Evolutionary conservation across 2,113 vertebrate genomes (phyloP), one percentile per base, ranked within the genome.

Genomic region (Phaetusa simplex): DNA sequence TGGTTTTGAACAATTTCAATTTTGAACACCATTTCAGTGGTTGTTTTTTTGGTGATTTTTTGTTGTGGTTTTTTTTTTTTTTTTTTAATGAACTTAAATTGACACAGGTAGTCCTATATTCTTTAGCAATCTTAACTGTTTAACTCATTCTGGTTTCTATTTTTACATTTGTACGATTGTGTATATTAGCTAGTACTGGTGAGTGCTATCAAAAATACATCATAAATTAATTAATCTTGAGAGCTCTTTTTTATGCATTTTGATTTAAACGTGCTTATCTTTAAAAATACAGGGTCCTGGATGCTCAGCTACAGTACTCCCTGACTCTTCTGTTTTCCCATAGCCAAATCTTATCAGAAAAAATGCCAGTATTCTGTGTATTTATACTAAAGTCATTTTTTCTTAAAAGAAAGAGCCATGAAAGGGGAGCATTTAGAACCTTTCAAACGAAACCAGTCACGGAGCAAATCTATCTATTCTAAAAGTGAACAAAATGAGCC

Each of bases 21-120:
- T 38, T 38, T 38, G 38, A 38, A 38, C 38, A 53, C 27, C 24
- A 3, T 77, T 77, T 86, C 29, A 56, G 23, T 72, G n/a, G 13
- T 6, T 43, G 8, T 0, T 2, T 12, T 83, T 71, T 76, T 45
- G 11, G 5, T 34, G 2, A 2, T 30, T 65, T 38, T 30, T 64
- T 43, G 52, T n/a, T 34, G 36, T 47, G 69, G 19, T 43, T 45
- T 52, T 55, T 84, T 38, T 15, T 17, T 42, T 22, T 43, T 45
- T 52, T 55, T 84, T 38, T 15, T 17, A 45, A n/a, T n/a, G 15
- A 79, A 42, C 80, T 55, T 61, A 59, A 49, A n/a, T 45, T 66
- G n/a, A 38, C 7, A 49, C 0, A 2, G 12, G 5, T 66, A 49
- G 53, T 85, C 7, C 15, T 50, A 17, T 2, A 12, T 45, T 15